Evolutionary conservation across 2,888 invertebrate species (phyloP), one percentile per base, ranked within the genome.

Genomic region (Dilophus febrilis): DNA sequence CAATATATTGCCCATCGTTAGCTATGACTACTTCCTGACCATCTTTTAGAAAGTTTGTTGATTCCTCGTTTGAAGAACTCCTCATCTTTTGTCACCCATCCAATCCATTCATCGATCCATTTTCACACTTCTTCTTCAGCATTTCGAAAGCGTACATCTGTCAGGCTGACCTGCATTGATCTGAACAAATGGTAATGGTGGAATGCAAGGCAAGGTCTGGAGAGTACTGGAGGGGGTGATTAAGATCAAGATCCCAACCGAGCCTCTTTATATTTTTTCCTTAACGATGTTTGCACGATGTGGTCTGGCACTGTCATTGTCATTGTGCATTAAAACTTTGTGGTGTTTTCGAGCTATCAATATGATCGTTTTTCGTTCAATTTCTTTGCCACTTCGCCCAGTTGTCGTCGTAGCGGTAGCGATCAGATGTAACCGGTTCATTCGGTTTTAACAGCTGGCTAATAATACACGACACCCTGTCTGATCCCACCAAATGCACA

Each of bases 1-100:
- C 44, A 41, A 46, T 44, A 35, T 46, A 44, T 46, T 46, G 38
- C 29, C 44, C 43, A 46, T 44, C 43, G 41, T 19, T 47, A 10
- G 40, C 42, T 16, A 40, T 40, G 35, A 45, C 40, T 37, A 40
- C 42, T 36, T 33, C 30, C 42, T n/a, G n/a, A n/a, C n/a, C 42
- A 44, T 43, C 41, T 48, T 43, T 47, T 43, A 22, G 46, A 44
- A 31, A 47, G 35, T 16, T 33, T 44, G 18, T 37, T 44, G 29
- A 46, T 43, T 33, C 47, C 42, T 16, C 19, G 40, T 37, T 31
- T 41, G 22, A 42, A 45, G 14, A 47, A 46, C 13, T 17, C 18
- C 26, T 40, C 32, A 28, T 47, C 45, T 46, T 48, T 44, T 32
- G 41, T 42, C 27, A n/a, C n/a, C n/a, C n/a, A n/a, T n/a, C 37